Percentiles rank a stretch among this genome's conserved stretches.
phyloP scores from a whole-genome alignment of 1,140 invertebrate species.

The Procambarus virginalis region DNA sequence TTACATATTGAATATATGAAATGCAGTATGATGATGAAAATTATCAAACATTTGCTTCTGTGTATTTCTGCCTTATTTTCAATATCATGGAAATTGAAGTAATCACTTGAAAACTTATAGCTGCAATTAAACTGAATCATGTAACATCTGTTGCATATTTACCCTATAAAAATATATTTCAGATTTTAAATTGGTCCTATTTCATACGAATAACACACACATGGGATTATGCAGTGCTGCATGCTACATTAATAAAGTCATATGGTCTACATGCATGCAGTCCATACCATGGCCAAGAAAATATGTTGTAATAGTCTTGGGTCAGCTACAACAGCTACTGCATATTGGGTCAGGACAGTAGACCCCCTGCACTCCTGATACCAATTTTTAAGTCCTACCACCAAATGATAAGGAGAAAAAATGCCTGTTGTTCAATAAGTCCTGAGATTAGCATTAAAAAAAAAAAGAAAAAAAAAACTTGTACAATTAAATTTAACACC shows the following conservation, averaged over 20 bases:
- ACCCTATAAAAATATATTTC: background rate
- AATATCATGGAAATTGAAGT: background rate
- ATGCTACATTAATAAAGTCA: background rate
- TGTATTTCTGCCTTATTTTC: background rate
- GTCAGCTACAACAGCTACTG: background rate
- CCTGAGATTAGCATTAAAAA: background rate
- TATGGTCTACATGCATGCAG: background rate
- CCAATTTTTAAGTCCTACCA: constrained; percentile 32
- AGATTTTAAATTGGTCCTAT: background rate
- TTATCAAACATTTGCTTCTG: background rate
- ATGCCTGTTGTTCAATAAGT: background rate
- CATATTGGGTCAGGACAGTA: background rate
- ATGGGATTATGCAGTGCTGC: background rate
- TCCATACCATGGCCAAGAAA: background rate
- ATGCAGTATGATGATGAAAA: constrained; percentile 16
- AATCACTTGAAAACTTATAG: background rate
- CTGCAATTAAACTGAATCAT: background rate
- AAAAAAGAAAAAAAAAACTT: background rate
- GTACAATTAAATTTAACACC: background rate
- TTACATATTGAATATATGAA: constrained; percentile 31
- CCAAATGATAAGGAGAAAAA: background rate
- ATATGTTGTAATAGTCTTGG: background rate
- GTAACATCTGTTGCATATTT: background rate
- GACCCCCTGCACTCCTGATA: constrained; percentile 37
- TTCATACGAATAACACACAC: background rate